Evolutionary conservation across 2,797 vertebrate genomes (phyloP), one percentile per base, ranked within the genome.

Genomic region (Ambastaia sidthimunki): DNA sequence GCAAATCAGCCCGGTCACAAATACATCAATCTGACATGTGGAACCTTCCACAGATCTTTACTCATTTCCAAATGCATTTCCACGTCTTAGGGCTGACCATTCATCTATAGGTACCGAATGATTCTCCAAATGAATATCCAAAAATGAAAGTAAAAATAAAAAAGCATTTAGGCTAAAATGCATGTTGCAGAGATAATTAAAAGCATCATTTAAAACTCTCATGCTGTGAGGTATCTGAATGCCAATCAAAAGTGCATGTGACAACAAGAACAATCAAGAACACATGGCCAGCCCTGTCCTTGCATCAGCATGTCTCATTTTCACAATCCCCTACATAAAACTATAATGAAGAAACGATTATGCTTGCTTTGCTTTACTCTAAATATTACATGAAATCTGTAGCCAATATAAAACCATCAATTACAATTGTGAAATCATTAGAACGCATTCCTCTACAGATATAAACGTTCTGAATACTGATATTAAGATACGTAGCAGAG

Each of bases 401-500:
- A 80, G 82, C 71, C 76, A 83, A 82, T 80, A 89, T 66, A 85
- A 87, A 86, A 69, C 74, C 80, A 83, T 85, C 34, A 37, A 37
- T 37, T 37, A 5, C 57, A 69, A 81, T 67, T 85, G 66, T 85
- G 75, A 90, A 81, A 84, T 60, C 86, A 83, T 81, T 86, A 16
- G 66, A 86, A 81, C 71, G 80, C 74, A 82, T 84, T 81, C 62
- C 82, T 81, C 85, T 87, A 83, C 70, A 69, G 72, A 70, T 82
- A 88, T 89, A 89, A 85, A 88, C 86, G 86, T 86, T 69, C 50
- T 81, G 84, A 88, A 89, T 87, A 90, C 86, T 89, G 88, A 87
- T 68, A 83, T 87, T 78, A 85, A 87, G 76, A 72, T 84, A 81
- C 71, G 74, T 77, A 82, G 86, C 80, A 60, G 57, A 28, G 57